phyloP scores from a whole-genome alignment of 2,113 vertebrate species.

The Nerophis lumbriciformis region DNA sequence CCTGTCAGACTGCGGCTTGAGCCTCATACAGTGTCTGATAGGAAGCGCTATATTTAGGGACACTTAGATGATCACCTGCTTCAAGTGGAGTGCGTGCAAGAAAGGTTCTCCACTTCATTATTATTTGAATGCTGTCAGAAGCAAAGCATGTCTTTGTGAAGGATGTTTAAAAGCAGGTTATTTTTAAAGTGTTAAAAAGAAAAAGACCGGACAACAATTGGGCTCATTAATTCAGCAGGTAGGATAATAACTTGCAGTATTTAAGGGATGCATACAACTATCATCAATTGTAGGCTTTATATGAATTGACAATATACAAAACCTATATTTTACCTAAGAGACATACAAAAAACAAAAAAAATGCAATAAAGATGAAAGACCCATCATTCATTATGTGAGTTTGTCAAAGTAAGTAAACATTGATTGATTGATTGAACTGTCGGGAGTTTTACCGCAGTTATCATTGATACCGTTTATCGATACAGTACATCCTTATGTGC shows the following conservation, averaged over 20 bases:
- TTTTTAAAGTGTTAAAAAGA: background rate
- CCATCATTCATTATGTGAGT: too few relatives aligned
- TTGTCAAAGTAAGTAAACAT: too few relatives aligned
- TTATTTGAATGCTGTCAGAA: conserved; percentile 21
- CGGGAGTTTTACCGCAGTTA: too few relatives aligned
- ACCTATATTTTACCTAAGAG: too few relatives aligned
- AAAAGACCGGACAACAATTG: background rate
- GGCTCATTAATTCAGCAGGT: background rate
- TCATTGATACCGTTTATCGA: too few relatives aligned
- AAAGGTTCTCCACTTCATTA: conserved; percentile 23
- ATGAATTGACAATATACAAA: too few relatives aligned
- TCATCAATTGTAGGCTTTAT: background rate
- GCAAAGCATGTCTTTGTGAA: conserved; percentile 8
- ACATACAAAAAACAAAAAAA: background rate
- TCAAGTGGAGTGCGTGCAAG: conserved; percentile 11
- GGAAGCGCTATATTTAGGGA: conserved; percentile 28
- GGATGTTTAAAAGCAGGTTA: conserved; percentile 3
- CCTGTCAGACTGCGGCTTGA: conserved; percentile 15
- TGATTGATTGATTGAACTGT: too few relatives aligned
- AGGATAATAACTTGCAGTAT: background rate
- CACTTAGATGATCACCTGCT: conserved; percentile 18
- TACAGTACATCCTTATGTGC: too few relatives aligned
- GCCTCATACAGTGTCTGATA: conserved; percentile 13
- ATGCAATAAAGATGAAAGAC: background rate
- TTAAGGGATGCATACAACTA: background rate